These are phyloP conservation scores for Microcebus tavaratra DNA, from an alignment of 2,113 vertebrate genomes.

Conservation along the genomic window DNA sequence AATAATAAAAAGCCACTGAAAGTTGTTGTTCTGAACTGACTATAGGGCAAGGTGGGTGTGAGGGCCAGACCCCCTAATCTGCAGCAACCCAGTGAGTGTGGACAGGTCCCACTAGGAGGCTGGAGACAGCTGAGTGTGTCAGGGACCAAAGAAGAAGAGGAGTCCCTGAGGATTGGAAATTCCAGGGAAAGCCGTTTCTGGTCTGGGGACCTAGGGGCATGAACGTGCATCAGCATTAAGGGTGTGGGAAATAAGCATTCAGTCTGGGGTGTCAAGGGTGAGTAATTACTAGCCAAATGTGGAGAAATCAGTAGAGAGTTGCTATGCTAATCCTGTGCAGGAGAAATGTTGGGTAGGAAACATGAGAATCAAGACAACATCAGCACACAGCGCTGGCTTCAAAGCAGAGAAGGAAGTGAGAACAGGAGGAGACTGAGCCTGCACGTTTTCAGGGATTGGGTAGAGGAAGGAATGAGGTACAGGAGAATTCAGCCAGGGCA, in stretches of 20 bases:
- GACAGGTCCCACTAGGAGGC: background rate
- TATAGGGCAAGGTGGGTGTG: background rate
- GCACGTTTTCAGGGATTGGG: too few species aligned
- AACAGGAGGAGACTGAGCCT: background rate
- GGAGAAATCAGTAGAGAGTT: background rate
- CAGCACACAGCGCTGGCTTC: background rate
- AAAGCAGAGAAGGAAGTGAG: background rate
- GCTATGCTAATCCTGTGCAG: background rate
- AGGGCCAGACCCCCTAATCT: background rate
- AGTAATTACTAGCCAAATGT: background rate
- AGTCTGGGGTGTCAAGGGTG: too few species aligned
- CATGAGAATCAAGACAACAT: rapidly evolving
- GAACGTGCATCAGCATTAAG: background rate
- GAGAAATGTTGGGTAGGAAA: background rate
- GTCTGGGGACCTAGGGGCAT: too few species aligned
- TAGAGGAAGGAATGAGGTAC: background rate
- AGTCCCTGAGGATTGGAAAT: background rate
- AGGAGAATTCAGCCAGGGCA: background rate
- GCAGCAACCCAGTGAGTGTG: background rate
- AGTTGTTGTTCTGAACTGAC: background rate
- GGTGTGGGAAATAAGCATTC: background rate
- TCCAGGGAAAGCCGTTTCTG: background rate
- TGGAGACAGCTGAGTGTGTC: background rate
- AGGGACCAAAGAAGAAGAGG: background rate
- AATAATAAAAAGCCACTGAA: background rate